Percentiles rank a stretch among this genome's conserved stretches.
phyloP scores from a whole-genome alignment of 2,797 vertebrate species.

The Xiphophorus birchmanni region DNA sequence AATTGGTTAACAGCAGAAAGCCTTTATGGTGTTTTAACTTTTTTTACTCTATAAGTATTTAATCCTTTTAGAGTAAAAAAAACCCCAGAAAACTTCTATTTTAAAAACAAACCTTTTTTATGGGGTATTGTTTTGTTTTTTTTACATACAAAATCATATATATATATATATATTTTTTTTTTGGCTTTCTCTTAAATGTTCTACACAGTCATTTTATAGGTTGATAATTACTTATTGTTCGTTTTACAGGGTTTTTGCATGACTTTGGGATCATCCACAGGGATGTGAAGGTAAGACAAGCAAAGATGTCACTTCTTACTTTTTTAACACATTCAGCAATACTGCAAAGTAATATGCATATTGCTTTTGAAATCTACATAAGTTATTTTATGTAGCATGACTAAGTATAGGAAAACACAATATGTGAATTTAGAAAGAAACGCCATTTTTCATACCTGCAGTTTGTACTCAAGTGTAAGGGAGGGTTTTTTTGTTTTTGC shows the following conservation, averaged over 20 bases:
- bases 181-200: neutral
- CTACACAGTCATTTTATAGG: neutral
- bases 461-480: neutral
- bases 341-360: neutral
- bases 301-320: neutral
- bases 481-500: neutral
- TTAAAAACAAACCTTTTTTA: neutral
- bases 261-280: slow-evolving; percentile 93
- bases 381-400: neutral
- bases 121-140: neutral
- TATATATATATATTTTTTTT: too few species aligned
- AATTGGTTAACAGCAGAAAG: neutral
- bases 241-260: slow-evolving; percentile 88
- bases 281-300: slow-evolving; percentile 88
- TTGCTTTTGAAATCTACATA: neutral
- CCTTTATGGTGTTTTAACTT: neutral
- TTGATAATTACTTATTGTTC: neutral
- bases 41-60: neutral
- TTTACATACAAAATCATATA: neutral
- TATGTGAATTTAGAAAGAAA: neutral
- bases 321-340: neutral
- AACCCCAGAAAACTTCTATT: neutral
- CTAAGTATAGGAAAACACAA: neutral
- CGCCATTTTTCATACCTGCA: neutral
- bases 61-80: neutral